Percentiles rank a stretch among this genome's conserved stretches.
Conservation (phyloP, 1,140 invertebrate genomes). For the Drosophila pectinifera region DNA sequence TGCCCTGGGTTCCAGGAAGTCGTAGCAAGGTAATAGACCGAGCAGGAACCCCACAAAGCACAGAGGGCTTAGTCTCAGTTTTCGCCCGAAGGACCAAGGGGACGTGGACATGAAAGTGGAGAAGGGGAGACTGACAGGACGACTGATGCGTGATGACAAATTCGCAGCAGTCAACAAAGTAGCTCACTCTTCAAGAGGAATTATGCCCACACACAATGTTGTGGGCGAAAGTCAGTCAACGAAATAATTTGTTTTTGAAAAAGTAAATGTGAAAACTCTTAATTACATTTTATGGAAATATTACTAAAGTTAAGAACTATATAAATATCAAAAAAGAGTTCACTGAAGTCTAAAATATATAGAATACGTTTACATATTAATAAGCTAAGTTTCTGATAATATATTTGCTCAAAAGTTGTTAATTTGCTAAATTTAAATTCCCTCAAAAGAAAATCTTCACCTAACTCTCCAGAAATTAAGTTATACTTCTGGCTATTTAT, state of each 20-base stretch:
- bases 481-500: background rate
- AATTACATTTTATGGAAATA: background rate
- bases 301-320: too few species aligned
- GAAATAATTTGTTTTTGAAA: background rate
- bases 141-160: slow-evolving; percentile 57
- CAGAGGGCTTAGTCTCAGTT: slow-evolving; percentile 34
- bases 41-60: slow-evolving; percentile 38
- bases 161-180: slow-evolving; percentile 30
- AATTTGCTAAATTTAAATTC: background rate
- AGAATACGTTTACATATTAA: too few species aligned
- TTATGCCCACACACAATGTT: slow-evolving; percentile 42
- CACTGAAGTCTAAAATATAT: too few species aligned
- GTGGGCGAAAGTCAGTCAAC: background rate
- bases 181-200: slow-evolving; percentile 3
- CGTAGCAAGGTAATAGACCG: slow-evolving; percentile 76
- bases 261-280: background rate
- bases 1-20: slow-evolving; percentile 53
- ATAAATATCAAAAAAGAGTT: too few species aligned
- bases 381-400: too few species aligned
- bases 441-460: background rate
- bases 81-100: background rate
- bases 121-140: slow-evolving; percentile 15
- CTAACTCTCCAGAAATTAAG: background rate
- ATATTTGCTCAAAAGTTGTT: background rate
- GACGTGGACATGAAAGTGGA: background rate